phyloP scores from a whole-genome alignment of 2,888 invertebrate species.

The Cephus nigrinus region DNA sequence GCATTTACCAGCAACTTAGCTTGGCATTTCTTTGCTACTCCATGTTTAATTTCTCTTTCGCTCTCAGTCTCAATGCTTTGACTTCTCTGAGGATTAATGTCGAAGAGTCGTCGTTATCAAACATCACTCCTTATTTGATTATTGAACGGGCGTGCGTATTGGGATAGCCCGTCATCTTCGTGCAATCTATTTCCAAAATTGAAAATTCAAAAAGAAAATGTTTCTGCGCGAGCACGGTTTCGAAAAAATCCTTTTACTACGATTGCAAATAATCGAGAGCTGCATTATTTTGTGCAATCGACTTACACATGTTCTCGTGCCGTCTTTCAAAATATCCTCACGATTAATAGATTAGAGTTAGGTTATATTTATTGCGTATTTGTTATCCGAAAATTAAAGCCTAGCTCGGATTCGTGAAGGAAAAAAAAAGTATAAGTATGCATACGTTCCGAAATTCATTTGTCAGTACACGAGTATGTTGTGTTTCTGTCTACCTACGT shows the following conservation, averaged over 20 bases:
- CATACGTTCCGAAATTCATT: too few species aligned
- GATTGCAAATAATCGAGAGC: not conserved
- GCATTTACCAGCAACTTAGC: constrained; percentile 36
- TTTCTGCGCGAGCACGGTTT: not conserved
- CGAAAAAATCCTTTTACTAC: not conserved
- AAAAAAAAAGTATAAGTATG: too few species aligned
- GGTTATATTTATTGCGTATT: constrained; percentile 44
- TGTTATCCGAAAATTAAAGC: constrained; percentile 31
- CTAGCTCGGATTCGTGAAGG: constrained; percentile 22
- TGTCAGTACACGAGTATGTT: too few species aligned
- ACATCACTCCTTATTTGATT: not conserved
- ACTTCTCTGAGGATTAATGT: not conserved
- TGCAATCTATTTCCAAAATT: constrained; percentile 11
- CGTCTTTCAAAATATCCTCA: constrained; percentile 23
- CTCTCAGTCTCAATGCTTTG: not conserved
- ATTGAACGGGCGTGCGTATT: constrained; percentile 13
- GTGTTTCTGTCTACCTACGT: too few species aligned
- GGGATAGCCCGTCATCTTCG: constrained; percentile 10
- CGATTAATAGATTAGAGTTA: constrained; percentile 33
- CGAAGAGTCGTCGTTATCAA: not conserved
- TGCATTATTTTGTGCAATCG: not conserved
- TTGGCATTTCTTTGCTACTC: constrained; percentile 25
- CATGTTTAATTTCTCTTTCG: not conserved
- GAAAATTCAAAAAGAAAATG: not conserved
- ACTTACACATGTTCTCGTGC: not conserved